Conservation (phyloP, 2,797 vertebrate genomes). For the Glossophaga mutica region DNA sequence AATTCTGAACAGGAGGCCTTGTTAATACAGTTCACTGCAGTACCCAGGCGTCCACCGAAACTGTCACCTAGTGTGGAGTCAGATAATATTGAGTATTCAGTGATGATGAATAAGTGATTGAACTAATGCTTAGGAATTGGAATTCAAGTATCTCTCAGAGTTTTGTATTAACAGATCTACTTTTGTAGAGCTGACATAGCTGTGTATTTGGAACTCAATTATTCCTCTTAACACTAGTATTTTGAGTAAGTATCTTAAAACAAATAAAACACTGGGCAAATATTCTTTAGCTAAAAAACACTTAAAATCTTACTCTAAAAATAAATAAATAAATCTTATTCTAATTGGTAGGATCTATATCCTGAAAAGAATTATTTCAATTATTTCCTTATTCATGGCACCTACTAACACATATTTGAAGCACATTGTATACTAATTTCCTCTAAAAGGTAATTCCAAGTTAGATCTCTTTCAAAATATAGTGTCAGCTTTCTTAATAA, state of each 20-base stretch:
- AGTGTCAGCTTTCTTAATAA: neutral
- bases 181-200: neutral
- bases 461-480: neutral
- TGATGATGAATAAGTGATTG: neutral
- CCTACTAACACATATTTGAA: neutral
- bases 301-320: constrained; percentile 2
- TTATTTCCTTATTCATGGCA: neutral
- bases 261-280: neutral
- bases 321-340: neutral
- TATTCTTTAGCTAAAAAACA: neutral
- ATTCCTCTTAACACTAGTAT: neutral
- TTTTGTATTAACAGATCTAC: neutral
- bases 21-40: neutral
- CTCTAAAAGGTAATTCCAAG: neutral
- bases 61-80: neutral
- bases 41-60: neutral
- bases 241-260: constrained; percentile 26
- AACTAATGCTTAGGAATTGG: neutral
- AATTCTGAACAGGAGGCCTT: neutral
- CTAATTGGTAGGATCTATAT: neutral
- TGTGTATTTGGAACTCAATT: neutral
- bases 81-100: neutral
- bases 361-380: neutral
- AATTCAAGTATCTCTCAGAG: neutral
- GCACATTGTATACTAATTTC: neutral